Evolutionary conservation across 1,140 invertebrate genomes (phyloP).

Genomic region (Brachionus rubens): DNA sequence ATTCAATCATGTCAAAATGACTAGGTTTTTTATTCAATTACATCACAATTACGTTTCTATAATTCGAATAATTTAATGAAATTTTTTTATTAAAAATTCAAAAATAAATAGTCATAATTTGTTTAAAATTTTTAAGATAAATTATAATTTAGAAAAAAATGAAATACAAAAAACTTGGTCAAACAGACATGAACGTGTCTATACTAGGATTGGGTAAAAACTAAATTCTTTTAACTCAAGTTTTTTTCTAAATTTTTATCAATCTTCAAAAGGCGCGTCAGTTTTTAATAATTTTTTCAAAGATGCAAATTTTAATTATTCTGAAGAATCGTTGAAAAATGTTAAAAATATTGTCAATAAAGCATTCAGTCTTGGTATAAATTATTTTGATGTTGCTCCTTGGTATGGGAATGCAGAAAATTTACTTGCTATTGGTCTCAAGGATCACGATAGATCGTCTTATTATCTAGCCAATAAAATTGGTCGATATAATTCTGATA

Average conservation of each 20-base stretch:
- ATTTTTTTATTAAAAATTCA: no score
- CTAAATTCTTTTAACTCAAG: background rate
- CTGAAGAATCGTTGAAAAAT: constrained; percentile 66
- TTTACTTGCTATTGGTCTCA: constrained; percentile 74
- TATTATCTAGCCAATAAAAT: constrained; percentile 92
- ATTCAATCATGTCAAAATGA: no score
- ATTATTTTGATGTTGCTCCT: constrained; percentile 84
- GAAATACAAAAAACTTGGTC: no score
- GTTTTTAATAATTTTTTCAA: constrained; percentile 60
- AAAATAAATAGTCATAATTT: no score
- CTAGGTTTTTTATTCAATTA: no score
- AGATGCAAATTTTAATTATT: constrained; percentile 56
- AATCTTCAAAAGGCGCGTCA: constrained; percentile 51
- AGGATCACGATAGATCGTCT: constrained; percentile 71
- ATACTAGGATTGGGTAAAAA: no score
- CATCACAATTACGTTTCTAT: no score
- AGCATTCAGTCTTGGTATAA: constrained; percentile 74
- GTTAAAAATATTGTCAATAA: constrained; percentile 64
- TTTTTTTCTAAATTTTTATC: no score
- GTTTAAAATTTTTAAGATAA: no score
- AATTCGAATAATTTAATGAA: no score
- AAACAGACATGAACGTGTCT: no score
- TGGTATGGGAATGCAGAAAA: constrained; percentile 74
- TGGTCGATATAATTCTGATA: constrained; percentile 73
- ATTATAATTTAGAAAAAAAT: no score